Base-by-base conservation (phyloP, 2,888 invertebrate genomes). In the Orthosia incerta region DNA sequence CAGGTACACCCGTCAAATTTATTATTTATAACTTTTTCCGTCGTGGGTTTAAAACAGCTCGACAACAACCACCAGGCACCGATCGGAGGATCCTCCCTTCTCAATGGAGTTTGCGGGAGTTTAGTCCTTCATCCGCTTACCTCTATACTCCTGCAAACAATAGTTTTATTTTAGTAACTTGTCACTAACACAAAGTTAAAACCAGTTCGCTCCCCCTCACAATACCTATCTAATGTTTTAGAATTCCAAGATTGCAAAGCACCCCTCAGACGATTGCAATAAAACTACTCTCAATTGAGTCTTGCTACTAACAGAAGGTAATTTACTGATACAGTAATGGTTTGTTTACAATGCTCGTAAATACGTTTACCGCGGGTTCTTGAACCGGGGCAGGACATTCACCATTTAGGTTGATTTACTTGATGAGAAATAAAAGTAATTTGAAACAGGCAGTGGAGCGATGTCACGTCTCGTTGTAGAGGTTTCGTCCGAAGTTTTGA, bases 291-390 rank as follows among this genome's bases (percentile, higher is more conserved):
- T 56, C 70, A 79, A 81, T 82, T 71, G 70, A 82, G 82, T 71
- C 82, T 80, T 66, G 72, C 66, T 55, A 50, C 53, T 55, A 82
- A 82, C 74, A n/a, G 53, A 39, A 82, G 74, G 63, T 64, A 82
- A 82, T 81, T 81, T 79, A 74, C 74, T 71, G 80, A 82, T 74
- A 78, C 74, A 65, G 70, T 74, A 80, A 80, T 79, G 70, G 74
- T 78, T 82, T 82, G 70, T 82, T 78, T 81, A 73, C 73, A 67
- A 68, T 53, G 50, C 60, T 71, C 67, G 70, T 80, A 82, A 71
- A 78, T 74, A 74, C 64, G 45, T 56, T 60, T n/a, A 53, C 18
- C 11, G 23, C 13, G 18, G 64, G 53, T 26, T 70, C 56, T 57
- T 74, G 71, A 67, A 67, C 66, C 66, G n/a, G 13, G 39, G 46